Base-by-base conservation (phyloP, 2,797 vertebrate species). In the Scarus forsteni region DNA sequence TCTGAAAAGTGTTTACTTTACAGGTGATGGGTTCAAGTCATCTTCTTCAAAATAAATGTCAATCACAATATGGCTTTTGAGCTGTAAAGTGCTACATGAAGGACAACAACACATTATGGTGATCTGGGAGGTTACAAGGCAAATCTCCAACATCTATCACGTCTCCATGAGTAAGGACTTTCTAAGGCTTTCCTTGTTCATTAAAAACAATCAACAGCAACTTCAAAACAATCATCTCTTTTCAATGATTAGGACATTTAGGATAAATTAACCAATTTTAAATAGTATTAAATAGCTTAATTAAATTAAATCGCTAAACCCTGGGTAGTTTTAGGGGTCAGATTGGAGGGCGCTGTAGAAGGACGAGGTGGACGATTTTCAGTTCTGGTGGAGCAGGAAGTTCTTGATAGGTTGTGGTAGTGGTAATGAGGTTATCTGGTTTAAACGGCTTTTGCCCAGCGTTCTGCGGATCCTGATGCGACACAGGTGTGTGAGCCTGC, bases 321-420 rank as follows among this genome's bases (percentile, higher is more conserved):
- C n/a, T 52, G 27, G 46, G 60, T n/a, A 55, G 13, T 8, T 48
- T 62, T 49, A 19, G 12, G 35, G 58, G 44, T 57, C 5, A 34
- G n/a, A 40, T 38, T 13, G 40, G 49, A 63, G 8, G 75, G 48
- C 50, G 68, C 36, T 55, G 57, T 16, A 7, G 42, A 53, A 18
- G 53, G 52, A 27, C 27, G 27, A 19, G 48, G 38, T 60, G 52
- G 66, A 44, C 34, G 78, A 60, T 13, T 14, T 53, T 89, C 88
- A 89, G 85, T 90, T 92, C 70, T 94, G 87, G 5, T 98, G 93
- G 56, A 96, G 94, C 73, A 99, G 92, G 88, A 97, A 98, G 60
- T 87, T 93, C 80, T 96, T 95, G 75, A 98, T 82, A 46, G 95
- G 90, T 44, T 96, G 92, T 1, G 97, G 97, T 68, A 99, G 76